Conservation (phyloP, 2,888 invertebrate species). For the Lasioglossum leucozonium region DNA sequence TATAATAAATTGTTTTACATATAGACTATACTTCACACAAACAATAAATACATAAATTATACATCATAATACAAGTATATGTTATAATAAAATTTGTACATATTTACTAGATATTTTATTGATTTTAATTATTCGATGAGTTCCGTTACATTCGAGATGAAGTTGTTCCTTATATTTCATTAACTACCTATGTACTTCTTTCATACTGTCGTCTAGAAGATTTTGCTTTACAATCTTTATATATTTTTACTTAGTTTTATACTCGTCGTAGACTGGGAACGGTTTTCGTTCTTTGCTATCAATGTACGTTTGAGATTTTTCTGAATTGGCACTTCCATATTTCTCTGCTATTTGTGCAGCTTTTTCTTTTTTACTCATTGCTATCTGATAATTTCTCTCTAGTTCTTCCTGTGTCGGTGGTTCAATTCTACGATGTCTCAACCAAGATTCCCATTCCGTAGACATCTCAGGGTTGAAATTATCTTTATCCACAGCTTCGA, state of each 20-base stretch:
- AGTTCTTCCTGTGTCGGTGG: slow-evolving; percentile 92
- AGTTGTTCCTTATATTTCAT: background rate
- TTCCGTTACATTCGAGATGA: background rate
- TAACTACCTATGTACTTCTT: background rate
- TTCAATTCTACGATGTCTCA: slow-evolving; percentile 87
- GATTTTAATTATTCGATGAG: slow-evolving; percentile 17
- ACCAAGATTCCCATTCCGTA: slow-evolving; percentile 95
- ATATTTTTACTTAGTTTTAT: slow-evolving; percentile 82
- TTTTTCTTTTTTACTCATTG: slow-evolving; percentile 90
- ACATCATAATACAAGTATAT: slow-evolving; percentile 41
- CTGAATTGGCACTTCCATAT: slow-evolving; percentile 84
- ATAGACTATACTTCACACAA: slow-evolving; percentile 53
- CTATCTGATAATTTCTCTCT: slow-evolving; percentile 88
- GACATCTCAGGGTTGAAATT: slow-evolving; percentile 91
- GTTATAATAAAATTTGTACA: slow-evolving; percentile 64
- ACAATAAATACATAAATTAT: slow-evolving; percentile 48
- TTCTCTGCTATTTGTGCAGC: slow-evolving; percentile 89
- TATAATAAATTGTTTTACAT: slow-evolving; percentile 78
- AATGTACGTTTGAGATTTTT: background rate
- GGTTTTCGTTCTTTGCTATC: slow-evolving; percentile 77
- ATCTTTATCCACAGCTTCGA: slow-evolving; percentile 88
- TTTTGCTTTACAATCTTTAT: background rate
- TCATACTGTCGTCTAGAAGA: too few relatives aligned
- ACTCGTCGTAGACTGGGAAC: slow-evolving; percentile 88
- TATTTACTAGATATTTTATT: slow-evolving; percentile 53